A percentile compares a stretch with the other conserved stretches of the same genome.
phyloP scores from a whole-genome alignment of 2,888 invertebrate genomes.

The Drosophila bunnanda region DNA sequence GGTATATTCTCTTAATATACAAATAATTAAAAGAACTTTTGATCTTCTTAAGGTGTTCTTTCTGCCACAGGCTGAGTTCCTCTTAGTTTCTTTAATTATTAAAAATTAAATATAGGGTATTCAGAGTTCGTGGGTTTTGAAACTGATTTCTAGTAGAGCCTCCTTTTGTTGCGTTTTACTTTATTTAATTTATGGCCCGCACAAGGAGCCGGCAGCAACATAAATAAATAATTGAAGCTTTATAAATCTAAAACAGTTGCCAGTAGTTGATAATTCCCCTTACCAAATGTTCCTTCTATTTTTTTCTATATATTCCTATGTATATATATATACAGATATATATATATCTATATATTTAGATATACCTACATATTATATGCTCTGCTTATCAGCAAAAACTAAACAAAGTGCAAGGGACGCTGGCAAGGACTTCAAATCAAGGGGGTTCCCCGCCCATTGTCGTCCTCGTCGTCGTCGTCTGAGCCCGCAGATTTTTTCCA shows the following conservation, averaged over 20 bases:
- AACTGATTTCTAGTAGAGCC: background rate
- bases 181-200: slow-evolving; percentile 57
- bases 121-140: background rate
- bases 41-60: background rate
- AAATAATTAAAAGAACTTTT: no score
- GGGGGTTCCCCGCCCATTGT: background rate
- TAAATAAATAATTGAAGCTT: slow-evolving; percentile 57
- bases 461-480: slow-evolving; percentile 4
- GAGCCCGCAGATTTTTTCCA: slow-evolving; percentile 32
- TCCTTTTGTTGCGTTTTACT: slow-evolving; percentile 41
- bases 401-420: slow-evolving; percentile 14
- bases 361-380: background rate
- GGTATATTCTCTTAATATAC: background rate
- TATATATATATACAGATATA: background rate
- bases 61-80: background rate
- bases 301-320: background rate
- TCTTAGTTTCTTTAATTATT: background rate
- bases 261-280: slow-evolving; percentile 48
- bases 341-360: no score
- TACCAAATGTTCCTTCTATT: background rate
- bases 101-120: background rate
- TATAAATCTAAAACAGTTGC: slow-evolving; percentile 54
- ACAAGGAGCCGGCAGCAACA: slow-evolving; percentile 40
- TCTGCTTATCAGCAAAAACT: slow-evolving; percentile 29
- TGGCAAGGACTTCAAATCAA: slow-evolving; percentile 14